phyloP scores from a whole-genome alignment of 1,140 invertebrate genomes.

The Drosophila tani region DNA sequence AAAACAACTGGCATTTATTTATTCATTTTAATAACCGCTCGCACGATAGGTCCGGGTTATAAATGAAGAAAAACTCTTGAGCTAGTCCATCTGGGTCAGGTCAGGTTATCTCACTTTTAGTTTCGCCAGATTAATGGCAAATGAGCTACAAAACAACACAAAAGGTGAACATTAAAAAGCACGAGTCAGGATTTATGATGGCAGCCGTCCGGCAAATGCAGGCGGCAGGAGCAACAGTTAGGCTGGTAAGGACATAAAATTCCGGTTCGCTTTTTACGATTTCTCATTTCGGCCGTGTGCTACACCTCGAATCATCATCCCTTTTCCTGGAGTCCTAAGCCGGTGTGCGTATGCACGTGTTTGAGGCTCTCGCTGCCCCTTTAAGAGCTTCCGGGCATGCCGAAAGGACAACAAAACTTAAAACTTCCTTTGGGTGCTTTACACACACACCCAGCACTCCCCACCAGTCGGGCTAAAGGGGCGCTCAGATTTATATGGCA shows the following conservation, averaged over 20 bases:
- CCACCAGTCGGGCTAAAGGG: slow-evolving; percentile 2
- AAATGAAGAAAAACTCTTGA: slow-evolving; percentile 16
- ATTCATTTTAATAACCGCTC: slow-evolving; percentile 8
- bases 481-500: slow-evolving; percentile 28
- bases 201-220: slow-evolving; percentile 25
- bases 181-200: slow-evolving; percentile 56
- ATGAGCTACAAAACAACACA: slow-evolving; percentile 56
- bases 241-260: slow-evolving; percentile 42
- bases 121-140: slow-evolving; percentile 54
- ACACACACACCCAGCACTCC: slow-evolving; percentile 2
- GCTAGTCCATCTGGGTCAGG: slow-evolving; percentile 32
- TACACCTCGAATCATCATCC: slow-evolving; percentile 12
- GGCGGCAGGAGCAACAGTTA: slow-evolving; percentile 39
- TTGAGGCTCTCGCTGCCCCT: slow-evolving; percentile 30
- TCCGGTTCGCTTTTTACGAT: slow-evolving; percentile 40
- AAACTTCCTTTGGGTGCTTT: slow-evolving; percentile 57
- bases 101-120: slow-evolving; percentile 28
- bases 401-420: slow-evolving; percentile 57
- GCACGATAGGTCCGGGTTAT: background rate
- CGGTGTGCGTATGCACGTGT: slow-evolving; percentile 44
- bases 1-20: slow-evolving; percentile 9
- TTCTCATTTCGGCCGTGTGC: slow-evolving; percentile 23
- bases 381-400: slow-evolving; percentile 60
- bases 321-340: slow-evolving; percentile 30
- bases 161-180: slow-evolving; percentile 45